A percentile compares a stretch with the other conserved stretches of the same genome.
Evolutionary conservation across 1,140 invertebrate species (phyloP).

Genomic region (Spodoptera frugiperda): DNA sequence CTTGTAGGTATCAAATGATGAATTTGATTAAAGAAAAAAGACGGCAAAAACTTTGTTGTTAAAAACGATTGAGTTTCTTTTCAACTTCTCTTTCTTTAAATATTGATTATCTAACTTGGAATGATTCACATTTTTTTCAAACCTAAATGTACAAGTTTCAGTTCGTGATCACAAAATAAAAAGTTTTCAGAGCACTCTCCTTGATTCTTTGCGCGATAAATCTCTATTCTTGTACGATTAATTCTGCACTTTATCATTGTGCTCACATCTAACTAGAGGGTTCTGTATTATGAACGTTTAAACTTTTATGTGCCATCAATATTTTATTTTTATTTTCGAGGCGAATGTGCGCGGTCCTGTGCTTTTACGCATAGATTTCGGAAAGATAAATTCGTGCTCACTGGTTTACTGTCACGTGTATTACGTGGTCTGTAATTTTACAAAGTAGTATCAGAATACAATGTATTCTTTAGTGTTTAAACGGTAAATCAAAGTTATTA

Average conservation of each 20-base stretch:
- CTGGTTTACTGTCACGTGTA: no score
- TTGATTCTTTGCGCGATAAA: slow-evolving; percentile 74
- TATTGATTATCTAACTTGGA: slow-evolving; percentile 79
- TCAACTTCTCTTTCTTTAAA: slow-evolving; percentile 77
- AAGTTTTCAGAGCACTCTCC: slow-evolving; percentile 72
- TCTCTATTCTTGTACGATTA: slow-evolving; percentile 60
- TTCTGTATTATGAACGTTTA: slow-evolving; percentile 29
- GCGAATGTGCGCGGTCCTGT: no score
- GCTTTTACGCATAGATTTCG: no score
- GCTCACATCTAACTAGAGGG: slow-evolving; percentile 38
- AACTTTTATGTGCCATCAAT: slow-evolving; percentile 21
- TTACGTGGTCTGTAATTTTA: no score
- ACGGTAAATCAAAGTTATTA: slow-evolving; percentile 39
- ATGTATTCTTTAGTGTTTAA: slow-evolving; percentile 12
- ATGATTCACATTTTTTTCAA: slow-evolving; percentile 81
- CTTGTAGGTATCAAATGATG: slow-evolving; percentile 29
- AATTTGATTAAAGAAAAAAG: slow-evolving; percentile 57
- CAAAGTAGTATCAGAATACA: no score
- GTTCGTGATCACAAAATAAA: slow-evolving; percentile 80
- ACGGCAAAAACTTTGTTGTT: slow-evolving; percentile 62
- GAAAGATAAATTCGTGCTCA: no score
- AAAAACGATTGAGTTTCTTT: slow-evolving; percentile 71
- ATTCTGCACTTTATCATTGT: slow-evolving; percentile 44
- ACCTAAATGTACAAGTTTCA: slow-evolving; percentile 82
- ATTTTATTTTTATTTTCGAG: slow-evolving; percentile 6